Percentiles rank a stretch among this genome's conserved stretches.
phyloP scores from a whole-genome alignment of 2,888 invertebrate genomes.

The Buathra laborator region DNA sequence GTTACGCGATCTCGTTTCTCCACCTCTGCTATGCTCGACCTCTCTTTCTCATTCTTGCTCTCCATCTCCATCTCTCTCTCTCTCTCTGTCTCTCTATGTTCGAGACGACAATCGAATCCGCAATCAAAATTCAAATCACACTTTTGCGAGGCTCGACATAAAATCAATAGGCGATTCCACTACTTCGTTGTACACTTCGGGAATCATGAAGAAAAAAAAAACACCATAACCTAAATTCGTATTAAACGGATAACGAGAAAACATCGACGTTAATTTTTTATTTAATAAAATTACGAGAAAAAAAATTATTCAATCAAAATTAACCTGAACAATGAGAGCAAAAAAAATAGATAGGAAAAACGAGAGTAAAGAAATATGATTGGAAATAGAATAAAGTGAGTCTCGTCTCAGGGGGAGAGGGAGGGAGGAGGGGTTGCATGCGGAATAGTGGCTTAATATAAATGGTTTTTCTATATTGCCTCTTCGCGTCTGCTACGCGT shows the following conservation, averaged over 20 bases:
- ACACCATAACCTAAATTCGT: constrained; percentile 22
- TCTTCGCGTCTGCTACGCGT: constrained; percentile 78
- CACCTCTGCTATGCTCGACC: constrained; percentile 49
- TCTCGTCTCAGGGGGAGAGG: constrained; percentile 20
- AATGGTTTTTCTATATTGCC: constrained; percentile 85
- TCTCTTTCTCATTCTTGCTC: constrained; percentile 27
- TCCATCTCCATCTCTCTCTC: background rate
- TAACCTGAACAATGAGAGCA: background rate
- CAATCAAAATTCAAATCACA: constrained; percentile 86
- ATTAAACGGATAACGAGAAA: background rate
- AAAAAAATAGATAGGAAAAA: constrained; percentile 59
- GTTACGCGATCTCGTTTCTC: constrained; percentile 84
- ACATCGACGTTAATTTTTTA: background rate
- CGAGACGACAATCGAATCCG: constrained; percentile 70
- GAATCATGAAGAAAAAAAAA: background rate
- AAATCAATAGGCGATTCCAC: constrained; percentile 83
- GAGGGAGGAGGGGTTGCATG: constrained; percentile 70
- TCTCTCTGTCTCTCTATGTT: constrained; percentile 30
- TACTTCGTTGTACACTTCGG: background rate
- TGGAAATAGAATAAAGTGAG: constrained; percentile 24
- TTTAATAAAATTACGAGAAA: background rate
- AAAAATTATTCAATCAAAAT: constrained; percentile 5
- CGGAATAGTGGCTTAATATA: constrained; percentile 83
- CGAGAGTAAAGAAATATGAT: constrained; percentile 47
- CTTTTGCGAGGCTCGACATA: constrained; percentile 83